Conservation (phyloP, 2,797 vertebrate species). For the Valencia hispanica region DNA sequence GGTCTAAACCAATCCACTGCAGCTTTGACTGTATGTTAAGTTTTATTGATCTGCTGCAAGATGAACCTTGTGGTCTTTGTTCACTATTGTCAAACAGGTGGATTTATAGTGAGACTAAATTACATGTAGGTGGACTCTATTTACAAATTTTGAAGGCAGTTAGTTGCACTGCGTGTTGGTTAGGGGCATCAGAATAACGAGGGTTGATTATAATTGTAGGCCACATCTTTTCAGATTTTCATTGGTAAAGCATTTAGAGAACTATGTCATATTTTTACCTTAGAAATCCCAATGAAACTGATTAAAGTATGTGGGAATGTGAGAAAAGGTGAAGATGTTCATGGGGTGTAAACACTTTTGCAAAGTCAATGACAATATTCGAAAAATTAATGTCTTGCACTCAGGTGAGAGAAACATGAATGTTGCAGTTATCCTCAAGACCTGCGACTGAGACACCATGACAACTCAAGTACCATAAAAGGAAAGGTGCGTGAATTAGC, state of each 20-base stretch:
- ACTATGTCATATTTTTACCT: neutral
- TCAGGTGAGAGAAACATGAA: constrained; percentile 69
- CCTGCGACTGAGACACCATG: constrained; percentile 45
- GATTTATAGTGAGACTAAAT: neutral
- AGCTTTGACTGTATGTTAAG: neutral
- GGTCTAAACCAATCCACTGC: neutral
- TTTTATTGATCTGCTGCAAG: neutral
- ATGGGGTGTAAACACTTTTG: neutral
- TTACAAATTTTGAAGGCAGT: neutral
- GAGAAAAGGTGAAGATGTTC: no score
- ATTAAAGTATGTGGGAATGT: neutral
- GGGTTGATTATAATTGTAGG: neutral
- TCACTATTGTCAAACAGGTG: neutral
- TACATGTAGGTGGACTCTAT: neutral
- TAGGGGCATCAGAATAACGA: neutral
- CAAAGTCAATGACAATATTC: constrained; percentile 46
- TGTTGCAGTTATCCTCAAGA: constrained; percentile 43
- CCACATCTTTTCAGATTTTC: neutral
- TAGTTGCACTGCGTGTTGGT: neutral
- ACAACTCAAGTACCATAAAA: neutral
- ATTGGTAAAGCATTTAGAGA: neutral
- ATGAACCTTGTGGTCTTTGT: neutral
- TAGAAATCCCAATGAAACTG: neutral
- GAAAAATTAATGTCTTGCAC: constrained; percentile 75
- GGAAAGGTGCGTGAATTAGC: neutral